Evolutionary conservation across 2,113 vertebrate species (phyloP).

Genomic region (Istiophorus platypterus): DNA sequence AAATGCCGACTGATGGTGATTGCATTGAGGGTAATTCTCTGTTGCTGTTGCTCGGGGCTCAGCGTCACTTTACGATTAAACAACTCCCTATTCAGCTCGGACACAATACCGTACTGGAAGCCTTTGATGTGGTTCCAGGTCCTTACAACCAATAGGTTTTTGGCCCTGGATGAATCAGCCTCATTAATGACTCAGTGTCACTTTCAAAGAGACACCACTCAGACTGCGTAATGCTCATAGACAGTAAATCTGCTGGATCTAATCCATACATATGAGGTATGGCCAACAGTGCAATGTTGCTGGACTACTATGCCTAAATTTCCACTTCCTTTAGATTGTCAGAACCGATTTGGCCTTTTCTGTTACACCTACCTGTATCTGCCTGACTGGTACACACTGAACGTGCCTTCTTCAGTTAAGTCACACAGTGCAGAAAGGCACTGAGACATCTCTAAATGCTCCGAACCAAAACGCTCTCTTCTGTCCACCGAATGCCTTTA

Average conservation of each 20-base stretch:
- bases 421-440: conserved; percentile 26
- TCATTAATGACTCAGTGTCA: conserved; percentile 21
- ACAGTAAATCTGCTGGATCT: neutral
- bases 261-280: neutral
- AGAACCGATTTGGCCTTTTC: conserved; percentile 34
- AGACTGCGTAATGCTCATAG: neutral
- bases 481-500: conserved; percentile 6
- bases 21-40: conserved; percentile 7
- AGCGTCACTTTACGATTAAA: conserved; percentile 37
- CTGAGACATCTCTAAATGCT: conserved; percentile 52
- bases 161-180: conserved; percentile 29
- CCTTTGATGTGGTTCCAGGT: conserved; percentile 40
- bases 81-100: conserved; percentile 3
- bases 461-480: neutral
- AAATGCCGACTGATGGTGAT: conserved; percentile 20
- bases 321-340: conserved; percentile 37
- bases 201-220: conserved; percentile 5
- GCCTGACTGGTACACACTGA: conserved; percentile 43
- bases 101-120: conserved; percentile 4
- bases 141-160: conserved; percentile 25
- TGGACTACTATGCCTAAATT: conserved; percentile 1
- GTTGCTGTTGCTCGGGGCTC: neutral
- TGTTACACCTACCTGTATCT: conserved; percentile 26
- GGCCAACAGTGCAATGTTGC: neutral
- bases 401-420: conserved; percentile 48